These are phyloP conservation scores for Parauchenoglanis punctatus DNA, from an alignment of 2,797 vertebrate genomes.

Conservation along the genomic window DNA sequence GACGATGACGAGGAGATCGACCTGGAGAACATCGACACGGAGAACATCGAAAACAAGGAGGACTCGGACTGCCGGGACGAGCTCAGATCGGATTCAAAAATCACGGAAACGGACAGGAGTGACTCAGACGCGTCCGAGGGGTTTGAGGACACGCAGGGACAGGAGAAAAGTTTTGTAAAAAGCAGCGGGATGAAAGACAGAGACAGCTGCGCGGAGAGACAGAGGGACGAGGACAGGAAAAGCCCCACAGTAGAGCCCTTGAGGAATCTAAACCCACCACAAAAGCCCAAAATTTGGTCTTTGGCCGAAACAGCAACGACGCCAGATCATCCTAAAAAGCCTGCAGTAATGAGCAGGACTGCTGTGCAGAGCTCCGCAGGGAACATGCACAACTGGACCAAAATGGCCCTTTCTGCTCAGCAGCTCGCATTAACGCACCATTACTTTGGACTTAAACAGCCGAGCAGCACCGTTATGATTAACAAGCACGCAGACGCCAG, in stretches of 20 bases:
- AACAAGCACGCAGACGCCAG: slow-evolving; percentile 63
- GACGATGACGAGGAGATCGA: slow-evolving; percentile 87
- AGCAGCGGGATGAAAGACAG: slow-evolving; percentile 63
- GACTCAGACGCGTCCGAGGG: slow-evolving; percentile 80
- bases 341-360: slow-evolving; percentile 70
- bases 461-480: slow-evolving; percentile 61
- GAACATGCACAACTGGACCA: slow-evolving; percentile 81
- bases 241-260: slow-evolving; percentile 28
- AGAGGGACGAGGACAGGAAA: slow-evolving; percentile 51
- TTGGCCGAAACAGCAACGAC: slow-evolving; percentile 84
- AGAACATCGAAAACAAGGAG: slow-evolving; percentile 74
- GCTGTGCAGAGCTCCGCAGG: slow-evolving; percentile 75
- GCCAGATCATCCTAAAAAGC: slow-evolving; percentile 81
- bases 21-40: slow-evolving; percentile 83
- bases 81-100: slow-evolving; percentile 69
- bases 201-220: slow-evolving; percentile 45
- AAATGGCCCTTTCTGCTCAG: slow-evolving; percentile 77
- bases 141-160: slow-evolving; percentile 72
- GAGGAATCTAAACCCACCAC: slow-evolving; percentile 57
- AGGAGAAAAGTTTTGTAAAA: slow-evolving; percentile 71
- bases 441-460: slow-evolving; percentile 79
- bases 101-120: slow-evolving; percentile 71
- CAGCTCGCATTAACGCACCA: slow-evolving; percentile 81
- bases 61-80: slow-evolving; percentile 70
- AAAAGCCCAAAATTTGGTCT: slow-evolving; percentile 87